Evolutionary conservation across 2,888 invertebrate species (phyloP).

Genomic region (Steinernema hermaphroditum): DNA sequence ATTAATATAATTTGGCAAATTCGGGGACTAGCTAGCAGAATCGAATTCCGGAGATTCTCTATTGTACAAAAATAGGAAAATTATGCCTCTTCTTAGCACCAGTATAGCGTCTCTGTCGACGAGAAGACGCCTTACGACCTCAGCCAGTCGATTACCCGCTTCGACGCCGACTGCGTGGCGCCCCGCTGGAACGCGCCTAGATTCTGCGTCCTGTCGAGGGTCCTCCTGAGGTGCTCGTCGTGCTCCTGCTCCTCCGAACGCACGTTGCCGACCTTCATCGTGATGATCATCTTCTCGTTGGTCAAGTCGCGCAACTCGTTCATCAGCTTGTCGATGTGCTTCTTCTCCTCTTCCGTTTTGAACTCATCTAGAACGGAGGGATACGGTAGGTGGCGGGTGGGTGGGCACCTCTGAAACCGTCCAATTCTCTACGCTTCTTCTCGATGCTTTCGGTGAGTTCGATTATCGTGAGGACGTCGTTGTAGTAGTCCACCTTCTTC

Average conservation of each 20-base stretch:
- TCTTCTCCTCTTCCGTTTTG: slow-evolving; percentile 53
- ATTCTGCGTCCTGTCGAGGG: slow-evolving; percentile 41
- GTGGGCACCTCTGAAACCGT: neutral
- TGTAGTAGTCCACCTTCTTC: slow-evolving; percentile 43
- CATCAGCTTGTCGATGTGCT: slow-evolving; percentile 51
- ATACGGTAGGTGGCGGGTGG: no score
- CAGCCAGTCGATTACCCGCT: slow-evolving; percentile 15
- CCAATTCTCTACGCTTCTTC: slow-evolving; percentile 4
- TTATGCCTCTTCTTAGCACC: slow-evolving; percentile 10
- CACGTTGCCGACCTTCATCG: slow-evolving; percentile 34
- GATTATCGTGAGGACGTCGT: slow-evolving; percentile 39
- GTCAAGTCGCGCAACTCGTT: slow-evolving; percentile 47
- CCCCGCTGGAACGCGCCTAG: slow-evolving; percentile 35
- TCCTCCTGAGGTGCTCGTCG: slow-evolving; percentile 26
- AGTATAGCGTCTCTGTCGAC: neutral
- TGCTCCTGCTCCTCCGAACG: slow-evolving; percentile 38
- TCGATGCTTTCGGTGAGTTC: slow-evolving; percentile 40
- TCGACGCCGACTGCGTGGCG: slow-evolving; percentile 38
- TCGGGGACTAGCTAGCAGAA: slow-evolving; percentile 16
- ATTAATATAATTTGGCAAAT: slow-evolving; percentile 11
- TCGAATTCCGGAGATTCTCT: neutral
- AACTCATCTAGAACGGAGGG: slow-evolving; percentile 38
- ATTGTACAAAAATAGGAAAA: slow-evolving; percentile 2
- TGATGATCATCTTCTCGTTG: slow-evolving; percentile 43
- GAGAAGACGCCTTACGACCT: slow-evolving; percentile 7